A percentile compares a stretch with the other conserved stretches of the same genome.
Conservation (phyloP, 2,797 vertebrate genomes). For the Buphagus erythrorhynchus region DNA sequence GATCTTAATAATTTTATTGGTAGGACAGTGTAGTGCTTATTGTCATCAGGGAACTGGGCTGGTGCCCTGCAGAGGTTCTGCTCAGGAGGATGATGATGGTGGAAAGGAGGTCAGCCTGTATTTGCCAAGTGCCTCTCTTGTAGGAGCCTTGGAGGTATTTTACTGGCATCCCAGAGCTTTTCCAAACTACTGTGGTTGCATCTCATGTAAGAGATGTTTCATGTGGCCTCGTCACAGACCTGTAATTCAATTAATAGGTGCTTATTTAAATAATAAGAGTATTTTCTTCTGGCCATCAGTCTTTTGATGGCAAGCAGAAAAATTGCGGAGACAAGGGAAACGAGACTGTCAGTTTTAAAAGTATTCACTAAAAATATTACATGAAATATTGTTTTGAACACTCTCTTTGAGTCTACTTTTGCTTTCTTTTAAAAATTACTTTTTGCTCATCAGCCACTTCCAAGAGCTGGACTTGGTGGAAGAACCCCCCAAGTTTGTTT, state of each 20-base stretch:
- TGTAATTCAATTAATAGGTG: neutral
- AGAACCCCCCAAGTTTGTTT: neutral
- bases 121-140: neutral
- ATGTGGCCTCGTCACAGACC: rapidly evolving
- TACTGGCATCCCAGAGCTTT: neutral
- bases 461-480: neutral
- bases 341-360: neutral
- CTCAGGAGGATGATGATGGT: neutral
- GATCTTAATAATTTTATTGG: neutral
- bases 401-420: neutral
- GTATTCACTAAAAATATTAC: neutral
- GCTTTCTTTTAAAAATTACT: neutral
- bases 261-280: neutral
- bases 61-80: neutral
- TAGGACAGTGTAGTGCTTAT: neutral
- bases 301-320: neutral
- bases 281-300: neutral
- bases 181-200: neutral
- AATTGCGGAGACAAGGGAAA: neutral
- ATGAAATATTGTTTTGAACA: neutral
- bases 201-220: neutral
- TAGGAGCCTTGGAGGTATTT: neutral
- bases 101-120: neutral
- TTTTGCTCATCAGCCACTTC: neutral
- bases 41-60: neutral